Evolutionary conservation across 2,888 invertebrate species (phyloP), one percentile per base, ranked within the genome.

Genomic region (Agrotis puta): DNA sequence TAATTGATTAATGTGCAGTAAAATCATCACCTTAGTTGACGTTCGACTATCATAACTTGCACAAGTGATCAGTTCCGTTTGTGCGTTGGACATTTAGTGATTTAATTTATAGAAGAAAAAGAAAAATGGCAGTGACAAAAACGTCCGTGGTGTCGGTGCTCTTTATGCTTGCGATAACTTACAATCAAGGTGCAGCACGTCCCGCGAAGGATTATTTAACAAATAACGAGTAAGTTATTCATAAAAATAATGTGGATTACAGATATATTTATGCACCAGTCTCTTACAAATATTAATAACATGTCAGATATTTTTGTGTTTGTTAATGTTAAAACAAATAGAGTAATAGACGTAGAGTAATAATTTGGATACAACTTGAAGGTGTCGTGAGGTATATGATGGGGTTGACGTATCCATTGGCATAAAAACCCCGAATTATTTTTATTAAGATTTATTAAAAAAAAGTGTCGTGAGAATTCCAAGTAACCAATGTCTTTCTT

Each of bases 111-210:
- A 54, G 27, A 61, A n/a, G n/a, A n/a, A n/a, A n/a, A n/a, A n/a
- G 20, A 45, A 87, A 85, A 77, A 89, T 89, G 89, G 79, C 79
- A 64, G 72, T 64, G 51, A 72, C 72, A 43, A 77, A 63, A 74
- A 48, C n/a, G 16, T 53, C 77, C 1, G 77, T 84, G n/a, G 72
- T 83, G 65, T 81, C 77, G 70, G 81, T 86, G 70, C 58, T 86
- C 66, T 64, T 79, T 73, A 86, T 88, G 83, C 62, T 89, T 57
- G 82, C 77, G 87, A 84, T 89, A 86, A 79, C 77, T 63, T 66
- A 72, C 43, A 83, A 81, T 56, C 73, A 66, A 77, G 86, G 87
- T 73, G 70, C 68, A 69, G 88, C 89, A 88, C 87, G 85, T 86
- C 78, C 89, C 39, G 11, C 48, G 33, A 79, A 79, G 75, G 62